Evolutionary conservation across 2,113 vertebrate genomes (phyloP), one percentile per base, ranked within the genome.

Genomic region (Phyllostomus discolor): DNA sequence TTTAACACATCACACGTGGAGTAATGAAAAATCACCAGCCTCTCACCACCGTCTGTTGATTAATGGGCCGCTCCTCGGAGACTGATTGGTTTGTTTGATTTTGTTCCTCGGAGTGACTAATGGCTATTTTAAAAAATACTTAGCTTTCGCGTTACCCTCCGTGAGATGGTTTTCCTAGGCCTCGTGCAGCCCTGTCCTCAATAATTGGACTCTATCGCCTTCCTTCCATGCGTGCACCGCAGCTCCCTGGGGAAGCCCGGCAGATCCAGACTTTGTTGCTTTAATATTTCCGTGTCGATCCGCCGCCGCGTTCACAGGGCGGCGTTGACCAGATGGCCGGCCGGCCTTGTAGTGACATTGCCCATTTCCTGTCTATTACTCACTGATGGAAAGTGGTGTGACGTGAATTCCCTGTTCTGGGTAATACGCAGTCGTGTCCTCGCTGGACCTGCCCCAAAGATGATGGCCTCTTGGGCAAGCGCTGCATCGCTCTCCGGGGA

Each of bases 151-250:
- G 67, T 84, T 94, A 96, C 94, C 91, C 97, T 96, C 92, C 97
- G 85, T 97, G 98, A 98, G 98, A 98, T 97, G 98, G 98, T 98
- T 98, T 98, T 97, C 95, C 97, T 95, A 76, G 19, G 97, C 96
- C 96, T 98, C 94, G 97, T 97, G 97, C 96, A 92, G 98, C 96
- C 91, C 96, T 83, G 86, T 96, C 91, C 96, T 91, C 97, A 98
- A 98, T 98, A 98, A 98, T 96, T 98, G 98, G 91, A 97, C 98
- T 97, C 98, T 98, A 97, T 98, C 97, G 95, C 97, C 98, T 98
- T 95, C 97, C 98, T 95, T 94, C 98, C 98, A 98, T 98, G 98
- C 97, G 7, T 98, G 98, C 98, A 97, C 97, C 69, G 91, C 64
- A 72, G 94, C 48, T 98, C 98, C 98, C 98, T 46, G 80, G 98